These are phyloP conservation scores for Pyrochroa serraticornis DNA, from an alignment of 2,888 invertebrate genomes.

Conservation along the genomic window DNA sequence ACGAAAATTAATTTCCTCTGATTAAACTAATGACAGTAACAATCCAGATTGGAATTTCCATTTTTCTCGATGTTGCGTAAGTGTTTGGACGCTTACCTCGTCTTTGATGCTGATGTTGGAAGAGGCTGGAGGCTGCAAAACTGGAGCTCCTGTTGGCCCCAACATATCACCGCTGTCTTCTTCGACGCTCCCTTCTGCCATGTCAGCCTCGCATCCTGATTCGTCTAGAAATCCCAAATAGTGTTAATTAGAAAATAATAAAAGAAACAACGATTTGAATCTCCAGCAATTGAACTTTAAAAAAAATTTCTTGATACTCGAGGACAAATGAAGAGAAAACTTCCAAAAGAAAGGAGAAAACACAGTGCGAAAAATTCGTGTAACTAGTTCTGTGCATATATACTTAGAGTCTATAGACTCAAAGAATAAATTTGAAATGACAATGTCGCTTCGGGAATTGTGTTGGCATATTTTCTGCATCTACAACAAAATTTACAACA, in stretches of 20 bases:
- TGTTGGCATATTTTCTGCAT: too few relatives aligned
- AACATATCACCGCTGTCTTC: slow-evolving; percentile 67
- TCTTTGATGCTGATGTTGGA: slow-evolving; percentile 56
- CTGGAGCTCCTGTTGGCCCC: slow-evolving; percentile 62
- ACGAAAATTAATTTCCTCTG: slow-evolving; percentile 7
- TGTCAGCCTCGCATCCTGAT: slow-evolving; percentile 85
- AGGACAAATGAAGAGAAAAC: neutral
- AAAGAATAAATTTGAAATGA: too few relatives aligned
- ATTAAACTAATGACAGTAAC: slow-evolving; percentile 1
- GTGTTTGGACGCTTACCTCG: slow-evolving; percentile 47
- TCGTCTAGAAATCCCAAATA: slow-evolving; percentile 65
- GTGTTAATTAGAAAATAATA: slow-evolving; percentile 8
- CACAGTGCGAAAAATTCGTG: too few relatives aligned
- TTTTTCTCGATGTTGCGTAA: neutral
- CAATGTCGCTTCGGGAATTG: too few relatives aligned
- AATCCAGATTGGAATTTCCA: slow-evolving; percentile 2
- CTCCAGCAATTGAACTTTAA: too few relatives aligned
- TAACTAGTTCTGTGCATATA: too few relatives aligned
- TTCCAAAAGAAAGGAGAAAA: too few relatives aligned
- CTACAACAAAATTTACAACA: too few relatives aligned
- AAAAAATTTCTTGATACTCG: too few relatives aligned
- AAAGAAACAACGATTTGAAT: slow-evolving; percentile 2
- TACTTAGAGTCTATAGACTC: too few relatives aligned
- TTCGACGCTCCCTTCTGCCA: slow-evolving; percentile 76
- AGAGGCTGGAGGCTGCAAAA: slow-evolving; percentile 60